phyloP scores from a whole-genome alignment of 2,888 invertebrate genomes.

The Drosophila borealis region DNA sequence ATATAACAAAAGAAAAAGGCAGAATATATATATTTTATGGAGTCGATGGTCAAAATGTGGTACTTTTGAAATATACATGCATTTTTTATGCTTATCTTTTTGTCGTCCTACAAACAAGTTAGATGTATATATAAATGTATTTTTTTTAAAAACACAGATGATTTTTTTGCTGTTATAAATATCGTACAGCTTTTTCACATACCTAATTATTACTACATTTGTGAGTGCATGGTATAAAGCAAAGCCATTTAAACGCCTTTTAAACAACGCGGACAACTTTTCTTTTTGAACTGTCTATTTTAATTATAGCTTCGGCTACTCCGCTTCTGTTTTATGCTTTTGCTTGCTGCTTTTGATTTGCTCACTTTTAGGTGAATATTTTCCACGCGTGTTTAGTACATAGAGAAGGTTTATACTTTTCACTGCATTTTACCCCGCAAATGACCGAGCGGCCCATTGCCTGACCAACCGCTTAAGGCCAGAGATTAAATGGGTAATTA shows the following conservation, averaged over 20 bases:
- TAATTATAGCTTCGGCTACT: conserved; percentile 57
- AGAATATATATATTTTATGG: too few relatives aligned
- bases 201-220: conserved; percentile 22
- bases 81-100: too few relatives aligned
- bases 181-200: conserved; percentile 2
- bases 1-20: too few relatives aligned
- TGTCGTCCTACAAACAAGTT: not conserved
- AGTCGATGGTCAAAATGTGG: too few relatives aligned
- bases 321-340: conserved; percentile 40
- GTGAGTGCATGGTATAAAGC: conserved; percentile 11
- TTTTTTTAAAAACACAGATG: conserved; percentile 13
- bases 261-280: conserved; percentile 37
- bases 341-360: conserved; percentile 41
- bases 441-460: conserved; percentile 60
- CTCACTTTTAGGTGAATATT: conserved; percentile 46
- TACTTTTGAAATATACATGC: not conserved
- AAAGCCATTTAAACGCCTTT: conserved; percentile 35
- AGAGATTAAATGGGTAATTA: conserved; percentile 70
- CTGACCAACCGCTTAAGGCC: conserved; percentile 60
- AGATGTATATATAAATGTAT: not conserved
- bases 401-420: conserved; percentile 45
- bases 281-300: conserved; percentile 40
- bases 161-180: not conserved
- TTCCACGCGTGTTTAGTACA: conserved; percentile 40
- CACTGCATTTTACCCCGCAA: conserved; percentile 50